A percentile compares a stretch with the other conserved stretches of the same genome.
Conservation (phyloP, 2,113 vertebrate species). For the Coryphaenoides rupestris region DNA sequence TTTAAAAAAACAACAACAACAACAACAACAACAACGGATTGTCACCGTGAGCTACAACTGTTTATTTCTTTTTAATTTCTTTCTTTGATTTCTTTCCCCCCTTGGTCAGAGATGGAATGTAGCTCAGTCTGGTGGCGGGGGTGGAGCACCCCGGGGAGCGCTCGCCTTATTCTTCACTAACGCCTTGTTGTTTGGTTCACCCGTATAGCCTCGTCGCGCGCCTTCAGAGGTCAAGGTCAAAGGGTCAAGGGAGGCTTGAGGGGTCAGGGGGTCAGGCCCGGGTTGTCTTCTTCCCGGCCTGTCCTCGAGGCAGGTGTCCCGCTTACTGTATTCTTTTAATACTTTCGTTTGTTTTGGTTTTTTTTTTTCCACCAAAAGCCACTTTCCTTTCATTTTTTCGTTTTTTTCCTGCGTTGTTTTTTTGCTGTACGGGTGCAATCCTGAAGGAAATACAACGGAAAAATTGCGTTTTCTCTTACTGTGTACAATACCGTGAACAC, state of each 20-base stretch:
- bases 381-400: no score
- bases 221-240: conserved; percentile 45
- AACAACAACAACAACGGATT: conserved; percentile 49
- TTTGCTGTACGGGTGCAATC: conserved; percentile 41
- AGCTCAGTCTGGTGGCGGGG: conserved; percentile 79
- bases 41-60: conserved; percentile 63
- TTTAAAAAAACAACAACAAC: conserved; percentile 35
- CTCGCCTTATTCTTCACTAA: conserved; percentile 74
- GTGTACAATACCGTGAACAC: background rate
- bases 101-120: conserved; percentile 77
- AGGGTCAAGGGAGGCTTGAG: conserved; percentile 51
- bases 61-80: conserved; percentile 54
- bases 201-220: conserved; percentile 66
- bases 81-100: conserved; percentile 26
- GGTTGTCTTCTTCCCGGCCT: conserved; percentile 68
- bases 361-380: conserved; percentile 20
- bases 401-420: background rate
- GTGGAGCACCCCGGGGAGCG: conserved; percentile 58
- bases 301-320: conserved; percentile 64
- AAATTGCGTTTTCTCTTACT: conserved; percentile 4
- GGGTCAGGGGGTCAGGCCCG: conserved; percentile 59
- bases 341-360: conserved; percentile 62
- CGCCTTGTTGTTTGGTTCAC: conserved; percentile 73
- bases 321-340: conserved; percentile 64
- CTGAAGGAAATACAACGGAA: background rate